Evolutionary conservation across 2,888 invertebrate species (phyloP), one percentile per base, ranked within the genome.

Genomic region (Nomada fabriciana): DNA sequence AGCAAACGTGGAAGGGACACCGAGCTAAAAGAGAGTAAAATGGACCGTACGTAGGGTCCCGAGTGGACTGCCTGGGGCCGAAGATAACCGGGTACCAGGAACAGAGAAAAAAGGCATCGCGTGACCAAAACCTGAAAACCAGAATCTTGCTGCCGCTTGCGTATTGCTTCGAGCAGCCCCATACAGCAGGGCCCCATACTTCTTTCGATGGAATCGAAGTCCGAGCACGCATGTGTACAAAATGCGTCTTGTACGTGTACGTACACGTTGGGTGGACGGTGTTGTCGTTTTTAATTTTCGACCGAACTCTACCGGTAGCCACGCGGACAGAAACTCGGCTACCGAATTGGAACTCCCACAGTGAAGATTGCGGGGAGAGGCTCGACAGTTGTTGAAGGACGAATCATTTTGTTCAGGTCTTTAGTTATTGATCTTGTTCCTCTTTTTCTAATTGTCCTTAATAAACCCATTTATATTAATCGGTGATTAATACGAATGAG

Each of bases 41-140:
- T 50, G 76, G 69, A 76, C 64, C 64, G 61, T 77, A 68, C 59
- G 63, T 72, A 81, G 81, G 81, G 86, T 57, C 36, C 59, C 61
- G 11, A 60, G 47, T 50, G 76, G 83, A 88, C 80, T 72, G 92
- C 92, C 91, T 87, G 88, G 85, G 91, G 92, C 91, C 86, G 86
- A 80, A 93, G 92, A 93, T 93, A 93, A 93, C 93, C 92, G 93
- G 89, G 92, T 94, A 93, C 94, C 91, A 85, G 91, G 93, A 94
- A 94, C 91, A 91, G 92, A 93, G 93, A 93, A 93, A 93, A 93
- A 93, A 93, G 91, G 76, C 84, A 85, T 85, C 76, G 84, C 84
- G 83, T 83, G 83, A 84, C 75, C 83, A 79, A 84, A 83, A 83
- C 76, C 72, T 84, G 83, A 84, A 84, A 84, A 80, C 79, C 83